Percentiles rank a stretch among this genome's conserved stretches.
phyloP scores from a whole-genome alignment of 2,888 invertebrate genomes.

The Chalcis sispes region DNA sequence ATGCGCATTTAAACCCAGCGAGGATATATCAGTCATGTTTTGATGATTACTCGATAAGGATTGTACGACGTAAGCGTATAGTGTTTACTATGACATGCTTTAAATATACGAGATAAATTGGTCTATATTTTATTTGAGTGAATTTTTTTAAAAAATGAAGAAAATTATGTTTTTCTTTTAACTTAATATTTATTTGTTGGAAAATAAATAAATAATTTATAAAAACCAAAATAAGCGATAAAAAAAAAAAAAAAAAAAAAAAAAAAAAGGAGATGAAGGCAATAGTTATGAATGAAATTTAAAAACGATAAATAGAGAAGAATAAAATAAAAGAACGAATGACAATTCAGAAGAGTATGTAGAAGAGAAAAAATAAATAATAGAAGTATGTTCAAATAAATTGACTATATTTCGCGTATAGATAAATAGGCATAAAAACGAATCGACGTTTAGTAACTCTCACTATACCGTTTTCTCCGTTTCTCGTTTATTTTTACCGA shows the following conservation, averaged over 20 bases:
- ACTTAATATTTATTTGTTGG: too few relatives aligned
- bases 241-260: background rate
- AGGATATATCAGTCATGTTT: constrained; percentile 32
- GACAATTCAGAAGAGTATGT: background rate
- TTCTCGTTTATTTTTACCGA: background rate
- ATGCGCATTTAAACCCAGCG: too few relatives aligned
- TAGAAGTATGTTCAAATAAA: constrained; percentile 64
- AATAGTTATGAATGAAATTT: constrained; percentile 26
- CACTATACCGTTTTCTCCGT: background rate
- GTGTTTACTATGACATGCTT: too few relatives aligned
- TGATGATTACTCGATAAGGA: constrained; percentile 12
- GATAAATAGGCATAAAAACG: constrained; percentile 69
- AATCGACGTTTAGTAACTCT: constrained; percentile 45
- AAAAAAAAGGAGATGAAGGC: constrained; percentile 25
- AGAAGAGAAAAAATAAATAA: constrained; percentile 48
- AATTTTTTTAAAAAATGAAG: too few relatives aligned
- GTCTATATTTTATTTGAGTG: too few relatives aligned
- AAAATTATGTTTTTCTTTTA: too few relatives aligned
- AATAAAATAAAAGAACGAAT: constrained; percentile 26
- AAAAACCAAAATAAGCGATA: background rate
- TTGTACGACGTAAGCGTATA: too few relatives aligned
- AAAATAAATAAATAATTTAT: too few relatives aligned
- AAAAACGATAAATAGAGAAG: constrained; percentile 13
- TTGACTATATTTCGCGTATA: constrained; percentile 63
- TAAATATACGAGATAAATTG: too few relatives aligned